phyloP scores from a whole-genome alignment of 2,113 vertebrate species.

The Charina bottae region DNA sequence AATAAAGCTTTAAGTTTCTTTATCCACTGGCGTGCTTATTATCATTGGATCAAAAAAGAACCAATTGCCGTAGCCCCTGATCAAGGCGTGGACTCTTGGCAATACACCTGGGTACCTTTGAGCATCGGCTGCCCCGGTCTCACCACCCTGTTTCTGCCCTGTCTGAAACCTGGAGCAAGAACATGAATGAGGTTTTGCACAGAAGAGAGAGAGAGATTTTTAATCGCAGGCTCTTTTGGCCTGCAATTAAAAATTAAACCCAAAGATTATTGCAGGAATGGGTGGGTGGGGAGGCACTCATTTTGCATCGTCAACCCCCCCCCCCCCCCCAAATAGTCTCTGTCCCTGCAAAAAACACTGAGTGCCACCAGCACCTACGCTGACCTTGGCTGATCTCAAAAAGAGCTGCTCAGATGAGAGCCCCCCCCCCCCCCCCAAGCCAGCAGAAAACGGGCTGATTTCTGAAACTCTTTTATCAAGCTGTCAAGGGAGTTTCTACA shows the following conservation, averaged over 20 bases:
- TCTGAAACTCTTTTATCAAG: neutral
- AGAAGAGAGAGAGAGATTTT: too few relatives aligned
- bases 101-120: too few relatives aligned
- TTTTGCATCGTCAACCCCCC: neutral
- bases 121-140: too few relatives aligned
- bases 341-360: neutral
- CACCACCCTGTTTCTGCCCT: too few relatives aligned
- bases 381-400: neutral
- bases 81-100: too few relatives aligned
- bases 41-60: too few relatives aligned
- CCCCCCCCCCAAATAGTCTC: neutral
- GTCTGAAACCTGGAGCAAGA: too few relatives aligned
- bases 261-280: neutral
- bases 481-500: neutral
- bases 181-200: too few relatives aligned
- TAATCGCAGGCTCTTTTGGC: too few relatives aligned
- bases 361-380: accelerated
- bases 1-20: too few relatives aligned
- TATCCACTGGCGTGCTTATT: too few relatives aligned
- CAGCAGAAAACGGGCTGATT: neutral
- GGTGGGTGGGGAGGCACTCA: neutral
- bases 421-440: neutral
- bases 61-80: too few relatives aligned
- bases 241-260: neutral
- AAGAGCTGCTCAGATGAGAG: neutral